These are phyloP conservation scores for Lobophora halterata DNA, from an alignment of 2,888 invertebrate genomes.

Conservation along the genomic window DNA sequence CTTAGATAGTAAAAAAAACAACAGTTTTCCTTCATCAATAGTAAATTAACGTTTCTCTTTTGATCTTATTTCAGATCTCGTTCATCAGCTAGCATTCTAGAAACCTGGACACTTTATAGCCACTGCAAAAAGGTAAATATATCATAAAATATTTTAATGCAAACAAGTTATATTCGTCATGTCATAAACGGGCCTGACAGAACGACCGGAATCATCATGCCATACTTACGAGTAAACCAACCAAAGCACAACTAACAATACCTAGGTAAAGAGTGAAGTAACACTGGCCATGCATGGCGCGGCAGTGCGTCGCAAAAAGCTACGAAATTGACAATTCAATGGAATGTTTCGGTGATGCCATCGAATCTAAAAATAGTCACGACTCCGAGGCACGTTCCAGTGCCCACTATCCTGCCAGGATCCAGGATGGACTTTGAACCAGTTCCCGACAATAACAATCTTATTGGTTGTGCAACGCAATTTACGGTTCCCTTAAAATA, in stretches of 20 bases:
- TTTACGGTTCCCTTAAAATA: constrained; percentile 10
- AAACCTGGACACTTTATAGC: constrained; percentile 47
- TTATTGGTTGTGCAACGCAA: constrained; percentile 37
- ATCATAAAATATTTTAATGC: no score
- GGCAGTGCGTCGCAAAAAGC: constrained; percentile 35
- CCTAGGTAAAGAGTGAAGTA: constrained; percentile 32
- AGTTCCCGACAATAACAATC: constrained; percentile 30
- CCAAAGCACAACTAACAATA: no score
- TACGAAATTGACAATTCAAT: constrained; percentile 53
- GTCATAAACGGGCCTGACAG: constrained; percentile 15
- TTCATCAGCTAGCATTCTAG: constrained; percentile 16
- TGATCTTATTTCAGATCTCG: constrained; percentile 46
- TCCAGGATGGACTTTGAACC: constrained; percentile 45
- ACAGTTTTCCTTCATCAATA: background rate
- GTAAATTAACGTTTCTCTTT: constrained; percentile 7
- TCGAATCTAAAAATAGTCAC: constrained; percentile 70
- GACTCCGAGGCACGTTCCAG: constrained; percentile 48
- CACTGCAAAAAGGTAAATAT: constrained; percentile 32
- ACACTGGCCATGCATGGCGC: no score
- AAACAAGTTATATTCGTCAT: constrained; percentile 12
- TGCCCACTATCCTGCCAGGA: constrained; percentile 61
- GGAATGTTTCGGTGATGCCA: constrained; percentile 62
- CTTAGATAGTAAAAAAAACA: no score
- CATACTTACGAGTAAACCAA: constrained; percentile 5
- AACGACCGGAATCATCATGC: constrained; percentile 26